These are phyloP conservation scores for Delphinapterus leucas DNA, from an alignment of 2,113 vertebrate genomes.

Conservation along the genomic window DNA sequence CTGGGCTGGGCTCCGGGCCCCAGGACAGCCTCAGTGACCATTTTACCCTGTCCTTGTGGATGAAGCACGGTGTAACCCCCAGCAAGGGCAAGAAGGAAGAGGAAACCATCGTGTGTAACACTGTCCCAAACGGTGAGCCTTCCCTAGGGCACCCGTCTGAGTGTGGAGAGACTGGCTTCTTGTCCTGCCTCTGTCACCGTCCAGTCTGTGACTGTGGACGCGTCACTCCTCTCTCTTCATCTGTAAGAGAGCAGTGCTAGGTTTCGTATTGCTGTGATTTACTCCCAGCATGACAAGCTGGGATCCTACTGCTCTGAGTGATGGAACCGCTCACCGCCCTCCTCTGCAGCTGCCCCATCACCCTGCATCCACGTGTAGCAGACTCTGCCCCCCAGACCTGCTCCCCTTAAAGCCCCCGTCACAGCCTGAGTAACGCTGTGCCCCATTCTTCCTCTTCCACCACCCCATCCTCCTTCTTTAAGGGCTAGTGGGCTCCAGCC, in stretches of 20 bases:
- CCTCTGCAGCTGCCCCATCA: neutral
- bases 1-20: slow-evolving; percentile 53
- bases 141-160: neutral
- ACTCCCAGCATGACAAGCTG: neutral
- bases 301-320: neutral
- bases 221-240: neutral
- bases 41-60: slow-evolving; percentile 97
- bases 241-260: neutral
- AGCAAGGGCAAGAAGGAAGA: slow-evolving; percentile 91
- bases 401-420: neutral
- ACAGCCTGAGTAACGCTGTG: neutral
- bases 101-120: slow-evolving; percentile 95
- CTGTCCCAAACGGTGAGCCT: slow-evolving; percentile 92
- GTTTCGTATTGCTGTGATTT: neutral
- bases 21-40: slow-evolving; percentile 89
- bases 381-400: neutral
- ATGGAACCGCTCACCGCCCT: neutral
- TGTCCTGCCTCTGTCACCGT: neutral
- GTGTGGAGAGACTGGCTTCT: neutral
- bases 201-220: neutral
- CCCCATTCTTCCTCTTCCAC: neutral
- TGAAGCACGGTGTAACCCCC: slow-evolving; percentile 90
- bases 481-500: neutral
- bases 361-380: neutral
- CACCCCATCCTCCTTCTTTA: neutral